Base-by-base conservation (phyloP, 1,140 invertebrate genomes). In the Bombus cullumanus region DNA sequence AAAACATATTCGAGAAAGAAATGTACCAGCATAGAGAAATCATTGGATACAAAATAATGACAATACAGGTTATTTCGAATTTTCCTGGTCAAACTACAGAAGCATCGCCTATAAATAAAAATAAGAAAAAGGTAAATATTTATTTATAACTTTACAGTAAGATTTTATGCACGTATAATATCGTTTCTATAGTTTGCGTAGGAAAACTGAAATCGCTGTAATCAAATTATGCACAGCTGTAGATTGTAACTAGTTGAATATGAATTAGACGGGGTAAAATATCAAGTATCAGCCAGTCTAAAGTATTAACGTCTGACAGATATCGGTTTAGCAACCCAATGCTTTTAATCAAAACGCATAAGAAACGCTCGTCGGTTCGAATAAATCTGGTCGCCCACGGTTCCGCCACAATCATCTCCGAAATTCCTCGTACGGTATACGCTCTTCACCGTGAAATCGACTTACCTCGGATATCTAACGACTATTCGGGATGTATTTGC, bases 401-500 rank as follows among this genome's bases (percentile, higher is more conserved):
- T 75, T 28, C 1, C 53, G 12, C 53, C 28, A 39, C 8, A 41
- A 62, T 79, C 31, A 68, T 47, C 43, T 71, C 34, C 47, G 43
- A 81, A 81, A 81, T 80, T 80, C 41, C 43, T 47, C 64, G 1
- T n/a, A n/a, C 59, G 64, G 12, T 28, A 13, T 57, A 18, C 31
- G 31, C 5, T 4, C n/a, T 18, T 41, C 25, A 25, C 37, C 41
- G 57, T 43, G 77, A 80, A 47, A 80, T 80, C 64, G 31, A 80
- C 53, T 79, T 28, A 25, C 22, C 25, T 39, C 5, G 77, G 37
- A 79, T 41, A 41, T n/a, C 39, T 28, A 43, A 31, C 39, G n/a
- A 66, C 1, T 39, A 13, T 34, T n/a, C n/a, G 39, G 22, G n/a
- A 62, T 74, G 37, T 34, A 43, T 64, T 37, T 15, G 4, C n/a